Evolutionary conservation across 1,140 invertebrate genomes (phyloP).

Genomic region (Steinernema feltiae): DNA sequence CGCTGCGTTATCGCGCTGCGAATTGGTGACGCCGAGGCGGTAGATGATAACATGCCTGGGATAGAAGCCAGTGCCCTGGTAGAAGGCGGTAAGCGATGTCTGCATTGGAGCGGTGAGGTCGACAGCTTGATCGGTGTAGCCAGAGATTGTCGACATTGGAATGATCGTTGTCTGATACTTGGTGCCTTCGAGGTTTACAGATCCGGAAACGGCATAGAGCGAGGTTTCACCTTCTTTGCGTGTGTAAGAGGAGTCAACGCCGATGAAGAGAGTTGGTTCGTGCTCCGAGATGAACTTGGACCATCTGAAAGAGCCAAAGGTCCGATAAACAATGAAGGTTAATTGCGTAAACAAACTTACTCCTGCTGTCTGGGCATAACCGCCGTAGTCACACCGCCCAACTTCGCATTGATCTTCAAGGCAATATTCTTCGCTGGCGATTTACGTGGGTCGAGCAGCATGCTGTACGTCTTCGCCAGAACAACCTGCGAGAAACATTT

Average conservation of each 20-base stretch:
- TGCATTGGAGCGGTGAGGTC: background rate
- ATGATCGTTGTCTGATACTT: background rate
- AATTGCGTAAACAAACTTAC: background rate
- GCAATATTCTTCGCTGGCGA: background rate
- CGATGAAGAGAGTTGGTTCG: conserved; percentile 2
- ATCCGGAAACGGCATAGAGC: background rate
- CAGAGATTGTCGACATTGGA: background rate
- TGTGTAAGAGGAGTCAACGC: background rate
- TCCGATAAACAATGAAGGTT: background rate
- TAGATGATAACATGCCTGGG: background rate
- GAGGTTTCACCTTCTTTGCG: background rate
- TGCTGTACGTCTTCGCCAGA: background rate
- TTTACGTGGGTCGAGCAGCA: background rate
- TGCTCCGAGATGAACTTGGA: background rate
- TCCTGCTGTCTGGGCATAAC: background rate
- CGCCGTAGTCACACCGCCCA: background rate
- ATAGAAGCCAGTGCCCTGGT: background rate
- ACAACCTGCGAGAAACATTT: background rate
- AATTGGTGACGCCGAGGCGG: background rate
- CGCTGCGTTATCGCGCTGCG: background rate
- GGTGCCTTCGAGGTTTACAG: background rate
- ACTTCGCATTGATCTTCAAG: background rate
- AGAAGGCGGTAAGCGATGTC: background rate
- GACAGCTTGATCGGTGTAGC: background rate
- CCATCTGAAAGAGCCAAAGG: background rate